Evolutionary conservation across 2,113 vertebrate genomes (phyloP).

Genomic region (Mus musculus): DNA sequence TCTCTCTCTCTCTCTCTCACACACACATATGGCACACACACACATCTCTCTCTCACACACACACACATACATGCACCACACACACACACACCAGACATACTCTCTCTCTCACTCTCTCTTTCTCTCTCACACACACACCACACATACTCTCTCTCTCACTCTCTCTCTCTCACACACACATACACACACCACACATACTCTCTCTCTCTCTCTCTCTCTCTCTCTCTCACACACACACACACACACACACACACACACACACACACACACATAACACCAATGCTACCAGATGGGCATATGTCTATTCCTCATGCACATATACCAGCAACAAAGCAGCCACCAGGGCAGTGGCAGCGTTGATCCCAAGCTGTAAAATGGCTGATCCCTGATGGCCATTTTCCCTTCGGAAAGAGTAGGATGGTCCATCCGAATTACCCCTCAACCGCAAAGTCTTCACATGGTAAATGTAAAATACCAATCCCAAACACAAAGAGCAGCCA

Average conservation of each 20-base stretch:
- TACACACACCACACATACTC: neutral
- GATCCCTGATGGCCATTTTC: neutral
- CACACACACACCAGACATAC: too few species aligned
- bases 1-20: too few species aligned
- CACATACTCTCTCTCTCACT: neutral
- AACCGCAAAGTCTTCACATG: slow-evolving; percentile 14
- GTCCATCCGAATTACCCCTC: neutral
- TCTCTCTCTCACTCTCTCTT: too few species aligned
- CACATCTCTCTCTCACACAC: neutral
- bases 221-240: neutral
- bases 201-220: too few species aligned
- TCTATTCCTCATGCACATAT: neutral
- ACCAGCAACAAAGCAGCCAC: neutral
- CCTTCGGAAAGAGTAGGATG: neutral
- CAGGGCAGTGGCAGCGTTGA: neutral
- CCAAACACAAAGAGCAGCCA: neutral
- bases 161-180: neutral
- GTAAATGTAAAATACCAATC: slow-evolving; percentile 34
- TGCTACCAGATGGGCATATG: neutral
- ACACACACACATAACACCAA: neutral
- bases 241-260: neutral
- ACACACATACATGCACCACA: too few species aligned
- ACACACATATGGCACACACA: neutral
- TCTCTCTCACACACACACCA: neutral
- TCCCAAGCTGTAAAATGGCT: neutral